Base-by-base conservation (phyloP, 2,888 invertebrate species). In the Elgonia sp. region DNA sequence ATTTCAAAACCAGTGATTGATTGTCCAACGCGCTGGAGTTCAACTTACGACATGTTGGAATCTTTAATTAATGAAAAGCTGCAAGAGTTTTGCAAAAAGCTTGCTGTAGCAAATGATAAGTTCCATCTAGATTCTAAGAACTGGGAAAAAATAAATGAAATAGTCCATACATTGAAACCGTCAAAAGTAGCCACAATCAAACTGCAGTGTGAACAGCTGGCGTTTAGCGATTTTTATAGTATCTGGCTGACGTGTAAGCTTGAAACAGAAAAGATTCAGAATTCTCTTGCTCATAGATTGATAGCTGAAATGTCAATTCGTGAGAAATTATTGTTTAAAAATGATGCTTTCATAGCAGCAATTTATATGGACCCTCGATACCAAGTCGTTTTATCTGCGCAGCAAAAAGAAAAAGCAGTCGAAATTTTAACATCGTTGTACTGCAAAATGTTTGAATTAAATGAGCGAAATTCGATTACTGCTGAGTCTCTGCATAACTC, bases 181-280 rank as follows among this genome's bases (percentile, higher is more conserved):
- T 62, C 72, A 3, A 62, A 73, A 72, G 50, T 73, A 72, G 81
- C 81, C 14, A 65, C 81, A 21, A 20, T 50, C 10, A 82, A 82
- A 53, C 57, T 82, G 18, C 73, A 82, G 18, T 20, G 37, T 40
- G 63, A 96, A 96, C 63, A 97, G 97, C 91, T 95, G 95, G 90
- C 94, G 95, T 65, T 82, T 16, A 53, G 63, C 9, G 73, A 82
- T 29, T 72, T 82, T 14, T 82, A 73, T n/a, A 50, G 63, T 1
- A 63, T 63, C 4, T 82, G 81, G 81, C 7, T 73, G 60, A 72
- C 21, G 10, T 82, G 81, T 37, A 82, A 82, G 18, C 18, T 82
- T 12, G 73, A 82, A 10, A 80, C 80, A 18, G 1, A 42, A 4
- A 79, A 79, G 18, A n/a, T 62, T 57, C 12, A 57, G 12, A 46